Percentiles rank a stretch among this genome's conserved stretches.
phyloP scores from a whole-genome alignment of 2,113 vertebrate genomes.

The Calypte anna region DNA sequence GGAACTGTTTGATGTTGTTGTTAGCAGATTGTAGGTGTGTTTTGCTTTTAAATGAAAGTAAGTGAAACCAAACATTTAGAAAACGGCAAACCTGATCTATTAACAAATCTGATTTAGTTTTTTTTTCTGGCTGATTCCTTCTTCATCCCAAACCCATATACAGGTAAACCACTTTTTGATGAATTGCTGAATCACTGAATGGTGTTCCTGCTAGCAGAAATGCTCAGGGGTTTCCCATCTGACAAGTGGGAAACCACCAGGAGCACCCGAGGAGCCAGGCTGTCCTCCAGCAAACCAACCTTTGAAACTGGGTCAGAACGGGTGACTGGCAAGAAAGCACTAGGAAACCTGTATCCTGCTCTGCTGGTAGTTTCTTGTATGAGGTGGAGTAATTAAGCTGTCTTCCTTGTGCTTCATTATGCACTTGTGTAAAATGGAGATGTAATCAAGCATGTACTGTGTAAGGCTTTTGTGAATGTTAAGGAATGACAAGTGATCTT shows the following conservation, averaged over 20 bases:
- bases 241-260: neutral
- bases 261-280: neutral
- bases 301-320: neutral
- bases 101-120: neutral
- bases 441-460: neutral
- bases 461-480: neutral
- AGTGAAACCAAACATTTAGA: neutral
- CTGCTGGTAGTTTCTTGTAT: neutral
- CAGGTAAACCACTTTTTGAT: conserved; percentile 12
- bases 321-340: neutral
- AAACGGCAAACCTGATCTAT: neutral
- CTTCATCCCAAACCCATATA: neutral
- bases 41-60: neutral
- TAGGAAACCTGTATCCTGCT: neutral
- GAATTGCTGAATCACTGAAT: conserved; percentile 47
- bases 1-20: neutral
- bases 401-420: neutral
- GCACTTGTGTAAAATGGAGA: neutral
- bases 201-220: neutral
- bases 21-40: neutral
- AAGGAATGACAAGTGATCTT: neutral
- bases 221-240: conserved; percentile 26
- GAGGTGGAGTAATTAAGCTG: neutral
- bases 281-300: neutral
- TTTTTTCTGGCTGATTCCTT: neutral